Evolutionary conservation across 2,113 vertebrate species (phyloP), one percentile per base, ranked within the genome.

Genomic region (Bos taurus): DNA sequence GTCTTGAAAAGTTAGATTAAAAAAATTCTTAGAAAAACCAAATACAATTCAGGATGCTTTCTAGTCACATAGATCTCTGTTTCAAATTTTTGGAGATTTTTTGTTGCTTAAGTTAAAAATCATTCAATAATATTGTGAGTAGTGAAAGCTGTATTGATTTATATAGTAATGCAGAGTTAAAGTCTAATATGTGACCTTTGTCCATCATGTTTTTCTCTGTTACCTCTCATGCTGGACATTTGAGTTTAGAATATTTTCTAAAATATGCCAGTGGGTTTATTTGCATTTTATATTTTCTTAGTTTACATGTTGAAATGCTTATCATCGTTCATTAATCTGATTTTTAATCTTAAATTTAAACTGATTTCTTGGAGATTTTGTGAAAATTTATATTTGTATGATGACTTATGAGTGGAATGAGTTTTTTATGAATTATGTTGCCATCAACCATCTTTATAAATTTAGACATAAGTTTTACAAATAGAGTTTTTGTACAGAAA

Each of bases 271-370:
- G 2, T 80, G 16, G 12, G 54, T 87, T 90, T 96, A 62, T 91
- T 95, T 90, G 10, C 67, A 84, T 26, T 91, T 92, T 52, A 19
- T 13, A 67, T 78, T 94, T 95, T 88, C 78, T 92, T 92, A 62
- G 67, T 85, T 96, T 94, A 54, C 8, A 33, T 92, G 30, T 82
- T 67, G 12, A 74, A 94, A 30, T 90, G 7, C 2, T 25, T 90
- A 80, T 87, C 54, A 74, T 84, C 83, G 67, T 95, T 85, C 48
- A 95, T 85, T 56, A 94, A 62, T 88, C 52, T 25, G 12, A 91
- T 87, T 87, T 93, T 82, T 78, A 56, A 74, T 90, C 57, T 93
- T 97, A 93, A 95, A 52, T 89, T 88, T 89, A 84, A 98, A 82
- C 36, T 88, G 9, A n/a, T 96, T 96, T 86, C 9, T 40, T 88